Conservation (phyloP, 2,888 invertebrate species). For the Ormyrus thymus region DNA sequence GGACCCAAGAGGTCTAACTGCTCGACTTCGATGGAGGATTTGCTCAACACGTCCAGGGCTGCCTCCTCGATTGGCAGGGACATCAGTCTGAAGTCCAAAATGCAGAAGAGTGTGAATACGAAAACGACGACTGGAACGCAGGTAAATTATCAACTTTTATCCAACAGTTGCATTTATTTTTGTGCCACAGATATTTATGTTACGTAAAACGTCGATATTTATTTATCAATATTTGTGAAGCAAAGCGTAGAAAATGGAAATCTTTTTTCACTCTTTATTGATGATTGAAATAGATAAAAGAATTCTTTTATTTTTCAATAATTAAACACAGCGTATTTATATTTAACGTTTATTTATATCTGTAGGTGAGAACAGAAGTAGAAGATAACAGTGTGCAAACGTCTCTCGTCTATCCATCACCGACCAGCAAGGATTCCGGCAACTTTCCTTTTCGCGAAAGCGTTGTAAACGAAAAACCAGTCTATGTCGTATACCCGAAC, state of each 20-base stretch:
- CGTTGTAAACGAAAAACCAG: conserved; percentile 79
- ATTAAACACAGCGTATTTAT: neutral
- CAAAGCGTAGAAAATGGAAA: too few relatives aligned
- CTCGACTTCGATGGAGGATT: conserved; percentile 73
- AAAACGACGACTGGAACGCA: conserved; percentile 55
- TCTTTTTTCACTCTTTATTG: too few relatives aligned
- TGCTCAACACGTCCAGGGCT: conserved; percentile 70
- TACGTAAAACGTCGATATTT: too few relatives aligned
- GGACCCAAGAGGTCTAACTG: conserved; percentile 74
- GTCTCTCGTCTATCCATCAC: conserved; percentile 69
- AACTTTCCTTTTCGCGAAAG: conserved; percentile 64
- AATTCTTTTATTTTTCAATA: neutral
- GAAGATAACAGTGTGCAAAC: conserved; percentile 72
- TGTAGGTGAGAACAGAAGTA: conserved; percentile 66
- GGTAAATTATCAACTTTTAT: conserved; percentile 57
- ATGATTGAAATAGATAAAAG: neutral
- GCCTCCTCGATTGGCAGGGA: conserved; percentile 59
- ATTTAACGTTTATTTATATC: neutral
- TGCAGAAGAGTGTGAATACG: conserved; percentile 4
- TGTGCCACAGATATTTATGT: too few relatives aligned
- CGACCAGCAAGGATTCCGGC: conserved; percentile 54
- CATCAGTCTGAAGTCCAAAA: neutral
- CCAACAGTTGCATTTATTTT: too few relatives aligned
- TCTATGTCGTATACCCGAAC: conserved; percentile 93
- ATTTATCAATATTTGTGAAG: too few relatives aligned